Evolutionary conservation across 2,888 invertebrate genomes (phyloP), one percentile per base, ranked within the genome.

Genomic region (Anorthoa munda): DNA sequence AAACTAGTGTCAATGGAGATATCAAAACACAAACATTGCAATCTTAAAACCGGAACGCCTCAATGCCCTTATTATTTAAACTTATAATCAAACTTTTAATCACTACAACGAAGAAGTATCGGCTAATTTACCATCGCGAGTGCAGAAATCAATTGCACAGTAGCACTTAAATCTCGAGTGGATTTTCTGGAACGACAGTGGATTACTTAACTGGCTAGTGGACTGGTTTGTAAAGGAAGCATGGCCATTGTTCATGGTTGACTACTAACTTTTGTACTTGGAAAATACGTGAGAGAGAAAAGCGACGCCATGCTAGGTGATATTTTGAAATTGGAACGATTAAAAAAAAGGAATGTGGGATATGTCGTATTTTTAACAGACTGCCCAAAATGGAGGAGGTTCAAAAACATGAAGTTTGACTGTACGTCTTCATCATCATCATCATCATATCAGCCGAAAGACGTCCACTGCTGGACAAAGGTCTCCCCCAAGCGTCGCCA

Each of bases 81-180:
- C 46, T 78, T 63, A 68, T 18, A 58, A 66, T 65, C 58, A 86
- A 83, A 72, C 66, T 65, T 39, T 55, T 66, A 53, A 79, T n/a
- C n/a, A 72, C 68, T 74, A 83, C 77, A 84, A 81, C 71, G 72
- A 73, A 73, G 58, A 75, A 56, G 15, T 66, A 51, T 74, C 55
- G 65, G 69, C 63, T 74, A 70, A 84, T 79, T 81, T 75, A 73
- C 78, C 69, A 46, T 68, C 53, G 53, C 51, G 65, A 69, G 59
- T 74, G 66, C 75, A 73, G 63, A 80, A 80, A 77, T 85, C 75
- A 73, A 80, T 82, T 77, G 71, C 66, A 63, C 50, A 77, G 77
- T 56, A 72, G 23, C 77, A 82, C 77, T 80, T 81, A 72, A 70
- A 72, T 66, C 55, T 72, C 58, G 23, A 75, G 74, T 74, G 63